Evolutionary conservation across 1,140 invertebrate genomes (phyloP).

Genomic region (Heliconius hewitsoni): DNA sequence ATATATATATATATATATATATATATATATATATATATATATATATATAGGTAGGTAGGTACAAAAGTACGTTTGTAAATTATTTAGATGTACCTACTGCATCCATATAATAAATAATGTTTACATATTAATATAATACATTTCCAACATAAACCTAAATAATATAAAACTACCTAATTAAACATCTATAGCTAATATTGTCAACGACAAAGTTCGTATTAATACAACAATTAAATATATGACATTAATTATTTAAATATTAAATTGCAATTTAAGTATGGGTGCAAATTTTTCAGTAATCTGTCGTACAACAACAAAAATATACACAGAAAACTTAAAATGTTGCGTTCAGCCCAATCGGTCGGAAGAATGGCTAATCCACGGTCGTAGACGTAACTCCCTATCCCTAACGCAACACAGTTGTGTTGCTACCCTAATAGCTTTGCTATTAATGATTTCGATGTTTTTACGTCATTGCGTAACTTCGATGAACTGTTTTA

Average conservation of each 20-base stretch:
- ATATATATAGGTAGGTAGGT: too few relatives aligned
- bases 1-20: too few relatives aligned
- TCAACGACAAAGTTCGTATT: too few relatives aligned
- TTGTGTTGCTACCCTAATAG: constrained; percentile 37
- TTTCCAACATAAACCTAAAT: too few relatives aligned
- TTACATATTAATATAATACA: too few relatives aligned
- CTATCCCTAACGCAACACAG: constrained; percentile 41
- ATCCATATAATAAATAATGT: too few relatives aligned
- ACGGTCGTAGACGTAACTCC: constrained; percentile 21
- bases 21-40: too few relatives aligned
- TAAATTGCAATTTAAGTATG: neutral
- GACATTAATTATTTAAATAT: neutral
- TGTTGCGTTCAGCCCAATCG: constrained; percentile 35
- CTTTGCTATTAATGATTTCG: constrained; percentile 38
- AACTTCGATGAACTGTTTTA: constrained; percentile 6
- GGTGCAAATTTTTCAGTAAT: constrained; percentile 9
- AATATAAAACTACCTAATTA: too few relatives aligned
- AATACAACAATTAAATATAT: too few relatives aligned
- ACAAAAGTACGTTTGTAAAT: too few relatives aligned
- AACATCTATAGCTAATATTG: too few relatives aligned
- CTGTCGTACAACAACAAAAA: constrained; percentile 12
- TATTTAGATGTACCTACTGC: too few relatives aligned
- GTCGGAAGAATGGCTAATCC: constrained; percentile 37
- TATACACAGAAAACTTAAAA: constrained; percentile 29
- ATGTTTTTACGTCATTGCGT: constrained; percentile 32